phyloP scores from a whole-genome alignment of 2,113 vertebrate species.

The Eurypyga helias region DNA sequence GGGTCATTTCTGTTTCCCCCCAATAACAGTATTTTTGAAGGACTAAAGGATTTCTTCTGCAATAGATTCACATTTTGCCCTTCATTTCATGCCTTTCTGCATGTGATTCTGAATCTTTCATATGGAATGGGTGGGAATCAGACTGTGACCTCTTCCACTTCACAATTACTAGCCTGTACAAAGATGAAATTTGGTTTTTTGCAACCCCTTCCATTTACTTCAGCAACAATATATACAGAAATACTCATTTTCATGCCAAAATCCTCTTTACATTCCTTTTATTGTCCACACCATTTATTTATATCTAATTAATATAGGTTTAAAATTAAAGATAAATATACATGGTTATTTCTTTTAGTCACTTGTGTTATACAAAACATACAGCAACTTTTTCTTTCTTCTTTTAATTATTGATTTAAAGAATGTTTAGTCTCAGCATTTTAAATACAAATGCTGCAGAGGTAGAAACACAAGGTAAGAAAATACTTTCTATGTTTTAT shows the following conservation, averaged over 20 bases:
- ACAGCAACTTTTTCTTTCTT: fast-evolving
- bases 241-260: neutral
- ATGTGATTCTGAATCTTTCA: neutral
- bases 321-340: neutral
- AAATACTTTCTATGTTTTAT: neutral
- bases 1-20: neutral
- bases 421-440: neutral
- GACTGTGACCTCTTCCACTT: neutral
- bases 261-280: neutral
- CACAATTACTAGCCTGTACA: neutral
- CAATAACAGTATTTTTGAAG: neutral
- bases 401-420: neutral
- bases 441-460: neutral
- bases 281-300: neutral
- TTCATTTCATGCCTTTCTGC: neutral
- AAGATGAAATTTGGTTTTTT: neutral
- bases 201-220: neutral
- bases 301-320: neutral
- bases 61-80: neutral
- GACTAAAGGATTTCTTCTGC: neutral
- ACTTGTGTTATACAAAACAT: neutral
- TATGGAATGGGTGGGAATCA: neutral
- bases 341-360: neutral
- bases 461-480: neutral
- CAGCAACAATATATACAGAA: neutral